Conservation (phyloP, 2,888 invertebrate species). For the Noctua janthe region DNA sequence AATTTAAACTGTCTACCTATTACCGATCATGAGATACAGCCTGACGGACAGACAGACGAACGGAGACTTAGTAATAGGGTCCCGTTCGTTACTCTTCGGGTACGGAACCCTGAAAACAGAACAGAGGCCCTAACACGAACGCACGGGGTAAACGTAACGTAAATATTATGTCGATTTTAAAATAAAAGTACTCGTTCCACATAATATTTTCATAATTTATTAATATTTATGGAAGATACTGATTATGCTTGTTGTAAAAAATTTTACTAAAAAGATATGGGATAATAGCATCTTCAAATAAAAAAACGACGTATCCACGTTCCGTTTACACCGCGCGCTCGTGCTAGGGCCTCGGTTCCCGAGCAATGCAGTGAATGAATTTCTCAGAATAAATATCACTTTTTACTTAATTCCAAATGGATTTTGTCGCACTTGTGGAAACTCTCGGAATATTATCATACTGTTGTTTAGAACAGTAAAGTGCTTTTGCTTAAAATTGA, state of each 20-base stretch:
- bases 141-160: neutral
- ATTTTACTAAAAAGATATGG: neutral
- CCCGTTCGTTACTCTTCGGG: too few relatives aligned
- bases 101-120: too few relatives aligned
- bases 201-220: too few relatives aligned
- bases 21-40: too few relatives aligned
- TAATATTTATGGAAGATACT: neutral
- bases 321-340: neutral
- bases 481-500: slow-evolving; percentile 18
- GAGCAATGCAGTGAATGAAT: slow-evolving; percentile 31
- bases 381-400: neutral
- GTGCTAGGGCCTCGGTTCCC: neutral
- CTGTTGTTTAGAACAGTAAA: slow-evolving; percentile 34
- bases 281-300: neutral
- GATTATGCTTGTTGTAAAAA: neutral
- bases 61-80: too few relatives aligned
- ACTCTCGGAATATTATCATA: neutral
- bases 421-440: neutral
- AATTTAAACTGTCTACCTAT: too few relatives aligned
- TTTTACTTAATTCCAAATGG: slow-evolving; percentile 9
- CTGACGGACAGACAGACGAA: too few relatives aligned
- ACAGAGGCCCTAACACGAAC: neutral
- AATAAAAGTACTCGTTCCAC: neutral
- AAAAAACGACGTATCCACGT: neutral
- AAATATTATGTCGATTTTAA: neutral